Evolutionary conservation across 2,797 vertebrate species (phyloP).

Genomic region (Gymnothorax reevesii): DNA sequence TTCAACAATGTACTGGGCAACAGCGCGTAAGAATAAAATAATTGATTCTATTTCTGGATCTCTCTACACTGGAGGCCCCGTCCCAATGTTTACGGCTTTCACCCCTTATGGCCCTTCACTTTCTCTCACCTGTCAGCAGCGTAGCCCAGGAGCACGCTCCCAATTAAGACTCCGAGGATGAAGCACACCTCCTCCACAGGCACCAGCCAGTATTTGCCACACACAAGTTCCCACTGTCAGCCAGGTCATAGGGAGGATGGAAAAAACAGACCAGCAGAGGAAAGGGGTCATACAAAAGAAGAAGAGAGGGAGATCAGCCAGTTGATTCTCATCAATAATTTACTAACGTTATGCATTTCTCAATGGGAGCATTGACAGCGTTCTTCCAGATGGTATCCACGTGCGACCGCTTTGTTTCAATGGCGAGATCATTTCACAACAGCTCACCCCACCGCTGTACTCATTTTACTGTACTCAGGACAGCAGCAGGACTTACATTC

Average conservation of each 20-base stretch:
- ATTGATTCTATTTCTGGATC: neutral
- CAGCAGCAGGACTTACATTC: neutral
- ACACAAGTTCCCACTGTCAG: slow-evolving; percentile 86
- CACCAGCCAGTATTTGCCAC: slow-evolving; percentile 83
- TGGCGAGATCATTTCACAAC: neutral
- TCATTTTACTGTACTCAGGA: neutral
- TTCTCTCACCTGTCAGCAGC: slow-evolving; percentile 78
- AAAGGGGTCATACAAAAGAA: slow-evolving; percentile 25
- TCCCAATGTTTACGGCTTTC: neutral
- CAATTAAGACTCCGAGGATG: slow-evolving; percentile 81
- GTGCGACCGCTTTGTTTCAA: slow-evolving; percentile 10
- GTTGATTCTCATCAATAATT: slow-evolving; percentile 2
- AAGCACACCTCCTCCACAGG: slow-evolving; percentile 88
- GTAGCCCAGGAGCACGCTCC: slow-evolving; percentile 79
- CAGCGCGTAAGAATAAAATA: neutral
- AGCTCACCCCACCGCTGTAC: neutral
- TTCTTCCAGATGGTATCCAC: neutral
- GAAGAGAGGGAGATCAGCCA: slow-evolving; percentile 18
- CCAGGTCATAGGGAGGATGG: neutral
- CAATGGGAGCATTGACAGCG: neutral
- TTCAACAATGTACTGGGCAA: neutral
- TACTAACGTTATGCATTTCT: neutral
- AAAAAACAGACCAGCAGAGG: neutral
- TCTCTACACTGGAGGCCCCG: neutral
- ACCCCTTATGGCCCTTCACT: neutral